phyloP scores from a whole-genome alignment of 2,888 invertebrate genomes.

The Lymantria monacha region DNA sequence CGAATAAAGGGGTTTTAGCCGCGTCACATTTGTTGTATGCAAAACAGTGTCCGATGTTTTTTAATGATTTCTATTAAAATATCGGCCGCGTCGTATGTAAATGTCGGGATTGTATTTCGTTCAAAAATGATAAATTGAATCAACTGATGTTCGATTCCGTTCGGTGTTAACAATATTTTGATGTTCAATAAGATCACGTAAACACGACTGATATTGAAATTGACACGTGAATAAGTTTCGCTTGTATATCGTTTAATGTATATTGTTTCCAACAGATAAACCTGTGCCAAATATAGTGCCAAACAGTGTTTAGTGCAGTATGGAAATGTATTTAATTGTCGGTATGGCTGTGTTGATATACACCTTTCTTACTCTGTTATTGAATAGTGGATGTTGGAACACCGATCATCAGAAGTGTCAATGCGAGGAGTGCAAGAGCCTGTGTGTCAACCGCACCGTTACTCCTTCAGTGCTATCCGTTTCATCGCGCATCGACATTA shows the following conservation, averaged over 20 bases:
- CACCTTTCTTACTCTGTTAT: slow-evolving; percentile 51
- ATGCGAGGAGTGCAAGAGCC: slow-evolving; percentile 67
- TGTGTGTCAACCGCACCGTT: slow-evolving; percentile 41
- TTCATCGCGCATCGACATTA: slow-evolving; percentile 56
- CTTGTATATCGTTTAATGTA: neutral
- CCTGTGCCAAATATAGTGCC: slow-evolving; percentile 40
- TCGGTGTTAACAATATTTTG: slow-evolving; percentile 17
- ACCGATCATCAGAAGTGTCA: slow-evolving; percentile 56
- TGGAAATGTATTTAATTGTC: slow-evolving; percentile 71
- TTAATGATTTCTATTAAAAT: slow-evolving; percentile 51
- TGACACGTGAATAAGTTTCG: neutral
- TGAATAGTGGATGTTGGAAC: slow-evolving; percentile 64
- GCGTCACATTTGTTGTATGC: slow-evolving; percentile 46
- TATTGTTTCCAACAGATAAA: slow-evolving; percentile 21
- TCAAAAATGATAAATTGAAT: slow-evolving; percentile 52
- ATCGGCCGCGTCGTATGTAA: slow-evolving; percentile 49
- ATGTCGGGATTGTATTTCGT: slow-evolving; percentile 36
- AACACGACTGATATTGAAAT: slow-evolving; percentile 37
- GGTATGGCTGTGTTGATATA: slow-evolving; percentile 71
- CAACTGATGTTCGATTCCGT: slow-evolving; percentile 33
- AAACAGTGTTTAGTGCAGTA: slow-evolving; percentile 39
- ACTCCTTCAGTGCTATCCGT: slow-evolving; percentile 52
- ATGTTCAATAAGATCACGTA: slow-evolving; percentile 10
- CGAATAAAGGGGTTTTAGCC: slow-evolving; percentile 13
- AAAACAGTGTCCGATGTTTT: slow-evolving; percentile 48